phyloP scores from a whole-genome alignment of 2,797 vertebrate species.

The Diplodus puntazzo region DNA sequence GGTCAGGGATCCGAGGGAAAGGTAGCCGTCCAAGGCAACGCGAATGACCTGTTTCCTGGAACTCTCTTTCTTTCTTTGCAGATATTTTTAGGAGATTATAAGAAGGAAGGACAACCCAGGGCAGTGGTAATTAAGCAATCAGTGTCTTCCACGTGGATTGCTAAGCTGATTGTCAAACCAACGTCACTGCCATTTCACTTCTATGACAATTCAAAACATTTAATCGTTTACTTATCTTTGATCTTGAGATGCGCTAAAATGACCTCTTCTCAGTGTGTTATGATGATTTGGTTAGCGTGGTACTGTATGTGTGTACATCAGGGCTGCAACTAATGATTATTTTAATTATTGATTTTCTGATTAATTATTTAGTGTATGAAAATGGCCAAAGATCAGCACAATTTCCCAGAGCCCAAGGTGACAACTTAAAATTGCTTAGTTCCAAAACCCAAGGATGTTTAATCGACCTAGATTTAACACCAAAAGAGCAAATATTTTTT shows the following conservation, averaged over 20 bases:
- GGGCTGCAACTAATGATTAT: background rate
- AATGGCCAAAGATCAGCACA: background rate
- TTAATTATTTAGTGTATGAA: constrained; percentile 24
- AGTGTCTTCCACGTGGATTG: constrained; percentile 4
- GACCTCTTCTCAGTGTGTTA: background rate
- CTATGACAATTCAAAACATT: background rate
- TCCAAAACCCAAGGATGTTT: background rate
- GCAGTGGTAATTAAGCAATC: constrained; percentile 32
- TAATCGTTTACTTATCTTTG: background rate
- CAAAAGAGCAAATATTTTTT: background rate
- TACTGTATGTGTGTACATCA: background rate
- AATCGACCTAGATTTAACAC: background rate
- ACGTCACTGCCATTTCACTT: constrained; percentile 13
- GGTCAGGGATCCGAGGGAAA: constrained; percentile 45
- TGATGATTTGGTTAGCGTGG: constrained; percentile 6
- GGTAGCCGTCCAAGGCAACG: constrained; percentile 65
- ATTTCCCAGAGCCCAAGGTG: background rate
- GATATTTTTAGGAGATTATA: constrained; percentile 28
- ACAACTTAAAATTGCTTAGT: background rate
- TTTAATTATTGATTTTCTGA: constrained; percentile 20
- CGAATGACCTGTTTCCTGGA: constrained; percentile 35
- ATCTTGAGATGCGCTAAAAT: background rate
- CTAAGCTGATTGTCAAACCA: constrained; percentile 31
- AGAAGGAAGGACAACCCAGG: constrained; percentile 18
- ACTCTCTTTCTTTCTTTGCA: constrained; percentile 40